Evolutionary conservation across 64 coral and sea anemone genomes (phyloP).

Genomic region (Stichodactyla mertensii): DNA sequence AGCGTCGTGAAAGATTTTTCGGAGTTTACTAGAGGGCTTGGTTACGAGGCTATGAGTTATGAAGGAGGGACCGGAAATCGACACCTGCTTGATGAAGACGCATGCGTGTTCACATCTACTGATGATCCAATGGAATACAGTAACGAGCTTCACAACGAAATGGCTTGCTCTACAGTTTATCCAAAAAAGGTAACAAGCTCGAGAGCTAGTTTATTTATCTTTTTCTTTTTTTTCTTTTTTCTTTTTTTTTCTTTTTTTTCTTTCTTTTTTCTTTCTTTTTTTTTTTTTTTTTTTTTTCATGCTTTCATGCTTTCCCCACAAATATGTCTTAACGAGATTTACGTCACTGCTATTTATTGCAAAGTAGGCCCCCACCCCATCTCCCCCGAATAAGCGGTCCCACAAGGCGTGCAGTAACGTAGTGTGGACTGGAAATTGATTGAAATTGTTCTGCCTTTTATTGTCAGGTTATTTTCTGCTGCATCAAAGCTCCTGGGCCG

Average conservation of each 20-base stretch:
- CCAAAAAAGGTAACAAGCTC: conserved; percentile 52
- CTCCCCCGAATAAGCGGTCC: no score
- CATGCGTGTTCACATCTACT: conserved; percentile 54
- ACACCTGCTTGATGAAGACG: not conserved
- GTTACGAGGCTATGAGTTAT: conserved; percentile 61
- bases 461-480: conserved; percentile 64
- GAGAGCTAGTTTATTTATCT: no score
- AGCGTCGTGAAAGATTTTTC: conserved; percentile 42
- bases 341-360: no score
- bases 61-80: conserved; percentile 67
- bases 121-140: conserved; percentile 53
- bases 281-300: no score
- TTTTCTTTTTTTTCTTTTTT: no score
- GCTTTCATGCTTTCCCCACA: no score
- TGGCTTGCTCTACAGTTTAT: conserved; percentile 68
- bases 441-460: no score
- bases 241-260: no score
- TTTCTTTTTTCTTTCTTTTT: no score
- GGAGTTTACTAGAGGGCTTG: conserved; percentile 43
- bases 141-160: conserved; percentile 93
- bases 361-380: no score
- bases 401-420: no score
- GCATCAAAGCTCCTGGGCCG: conserved; percentile 46
- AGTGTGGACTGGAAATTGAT: not conserved
- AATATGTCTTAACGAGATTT: no score